Base-by-base conservation (phyloP, 2,888 invertebrate genomes). In the Orgyia antiqua region DNA sequence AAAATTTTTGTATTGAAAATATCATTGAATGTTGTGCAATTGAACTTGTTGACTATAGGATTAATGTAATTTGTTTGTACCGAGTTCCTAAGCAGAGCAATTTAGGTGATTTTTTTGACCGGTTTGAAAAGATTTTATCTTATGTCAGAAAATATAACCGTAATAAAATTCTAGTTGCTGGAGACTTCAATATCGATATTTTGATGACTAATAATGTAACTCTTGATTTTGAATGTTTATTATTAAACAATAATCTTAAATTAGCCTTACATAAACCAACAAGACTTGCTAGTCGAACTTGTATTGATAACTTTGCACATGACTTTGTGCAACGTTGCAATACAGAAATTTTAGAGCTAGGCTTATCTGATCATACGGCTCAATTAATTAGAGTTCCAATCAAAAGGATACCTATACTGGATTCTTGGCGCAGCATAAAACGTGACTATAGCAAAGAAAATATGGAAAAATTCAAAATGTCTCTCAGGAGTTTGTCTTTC, bases 21-120 rank as follows among this genome's bases (percentile, higher is more conserved):
- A 12, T 12, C 7, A 7, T 27, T 8, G 19, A 27, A 8, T 27
- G 27, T 9, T 27, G 27, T 19, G 27, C 27, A 9, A 10, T 26
- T 1, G 17, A 26, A 5, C 2, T 26, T 17, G 7, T 6, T 7
- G 2, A 10, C 3, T 18, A 13, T 26, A 26, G 18, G 3, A 17
- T 26, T 23, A 23, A 10, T 4, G 13, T 24, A 3, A 24, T 24
- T 7, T 24, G 24, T 13, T 2, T 24, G 8, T 24, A 24, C 10
- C 3, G 24, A 24, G 13, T 24, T 8, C 24, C 24, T 12, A 24
- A 6, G 7, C 2, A 6, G 13, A 8, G 13, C 13, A 24, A 24
- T 13, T 12, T 10, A 2, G 13, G n/a, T 4, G n/a, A 5, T 2
- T 24, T 24, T 12, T 23, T 10, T 23, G 23, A 23, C 4, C 10